Percentiles rank a stretch among this genome's conserved stretches.
Conservation (phyloP, 2,888 invertebrate genomes). For the Synanthedon formicaeformis region DNA sequence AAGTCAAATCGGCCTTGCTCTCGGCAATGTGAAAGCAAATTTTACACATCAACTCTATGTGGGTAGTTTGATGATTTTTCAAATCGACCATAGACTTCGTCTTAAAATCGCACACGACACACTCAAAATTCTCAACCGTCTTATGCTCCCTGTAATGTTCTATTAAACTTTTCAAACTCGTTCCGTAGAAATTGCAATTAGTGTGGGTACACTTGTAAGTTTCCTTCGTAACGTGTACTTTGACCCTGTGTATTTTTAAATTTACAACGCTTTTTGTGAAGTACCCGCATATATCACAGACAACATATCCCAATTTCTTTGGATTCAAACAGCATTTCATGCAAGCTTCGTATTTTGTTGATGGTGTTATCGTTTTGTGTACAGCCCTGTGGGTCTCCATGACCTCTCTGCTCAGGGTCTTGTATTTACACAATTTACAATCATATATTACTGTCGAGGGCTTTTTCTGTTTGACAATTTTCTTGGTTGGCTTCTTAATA, state of each 20-base stretch:
- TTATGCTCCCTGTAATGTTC: slow-evolving; percentile 6
- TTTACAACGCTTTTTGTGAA: slow-evolving; percentile 5
- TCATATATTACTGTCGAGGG: background rate
- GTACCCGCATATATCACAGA: slow-evolving; percentile 7
- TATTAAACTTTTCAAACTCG: slow-evolving; percentile 8
- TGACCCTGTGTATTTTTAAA: slow-evolving; percentile 9
- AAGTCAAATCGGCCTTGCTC: background rate
- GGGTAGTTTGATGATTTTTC: background rate
- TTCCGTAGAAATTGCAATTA: slow-evolving; percentile 5
- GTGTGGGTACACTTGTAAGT: slow-evolving; percentile 9
- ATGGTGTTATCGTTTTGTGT: slow-evolving; percentile 1
- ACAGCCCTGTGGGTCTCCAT: slow-evolving; percentile 2
- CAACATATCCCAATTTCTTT: background rate
- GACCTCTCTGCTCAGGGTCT: slow-evolving; percentile 2
- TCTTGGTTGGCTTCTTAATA: background rate
- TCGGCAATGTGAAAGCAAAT: background rate
- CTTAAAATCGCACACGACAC: background rate
- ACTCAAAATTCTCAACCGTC: background rate
- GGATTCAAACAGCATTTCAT: background rate
- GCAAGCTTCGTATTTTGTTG: background rate
- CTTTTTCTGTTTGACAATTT: background rate
- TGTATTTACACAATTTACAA: slow-evolving; percentile 4
- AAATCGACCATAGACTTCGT: background rate
- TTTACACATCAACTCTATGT: background rate
- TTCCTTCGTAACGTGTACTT: slow-evolving; percentile 7